These are phyloP conservation scores for Melinopterus prodromus DNA, from an alignment of 2,888 invertebrate species.

Conservation along the genomic window DNA sequence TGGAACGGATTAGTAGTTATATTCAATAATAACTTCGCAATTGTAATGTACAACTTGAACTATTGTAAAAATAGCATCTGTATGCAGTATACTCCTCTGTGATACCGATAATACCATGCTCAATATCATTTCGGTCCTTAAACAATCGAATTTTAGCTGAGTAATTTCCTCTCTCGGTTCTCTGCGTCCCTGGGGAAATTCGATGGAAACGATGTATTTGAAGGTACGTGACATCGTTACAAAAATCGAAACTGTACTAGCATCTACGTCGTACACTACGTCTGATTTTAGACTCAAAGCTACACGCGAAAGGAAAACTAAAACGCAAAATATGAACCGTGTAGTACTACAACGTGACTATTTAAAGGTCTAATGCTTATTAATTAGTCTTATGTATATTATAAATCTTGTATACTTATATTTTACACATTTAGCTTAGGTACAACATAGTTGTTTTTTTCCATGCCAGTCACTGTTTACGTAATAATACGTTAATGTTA, in stretches of 20 bases:
- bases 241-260: neutral
- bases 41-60: neutral
- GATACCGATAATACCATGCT: neutral
- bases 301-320: neutral
- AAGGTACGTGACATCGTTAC: neutral
- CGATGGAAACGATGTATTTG: neutral
- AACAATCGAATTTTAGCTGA: slow-evolving; percentile 4
- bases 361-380: no score
- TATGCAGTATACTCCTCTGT: neutral
- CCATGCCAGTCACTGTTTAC: no score
- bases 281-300: neutral
- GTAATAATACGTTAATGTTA: no score
- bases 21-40: no score
- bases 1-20: no score
- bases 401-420: no score
- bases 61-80: neutral
- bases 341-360: no score
- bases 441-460: no score
- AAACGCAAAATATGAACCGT: no score
- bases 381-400: no score
- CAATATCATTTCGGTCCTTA: neutral
- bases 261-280: neutral
- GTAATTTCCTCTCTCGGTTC: neutral
- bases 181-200: neutral
- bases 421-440: no score